Percentiles rank a stretch among this genome's conserved stretches.
Conservation (phyloP, 2,113 vertebrate species). For the Alosa alosa region DNA sequence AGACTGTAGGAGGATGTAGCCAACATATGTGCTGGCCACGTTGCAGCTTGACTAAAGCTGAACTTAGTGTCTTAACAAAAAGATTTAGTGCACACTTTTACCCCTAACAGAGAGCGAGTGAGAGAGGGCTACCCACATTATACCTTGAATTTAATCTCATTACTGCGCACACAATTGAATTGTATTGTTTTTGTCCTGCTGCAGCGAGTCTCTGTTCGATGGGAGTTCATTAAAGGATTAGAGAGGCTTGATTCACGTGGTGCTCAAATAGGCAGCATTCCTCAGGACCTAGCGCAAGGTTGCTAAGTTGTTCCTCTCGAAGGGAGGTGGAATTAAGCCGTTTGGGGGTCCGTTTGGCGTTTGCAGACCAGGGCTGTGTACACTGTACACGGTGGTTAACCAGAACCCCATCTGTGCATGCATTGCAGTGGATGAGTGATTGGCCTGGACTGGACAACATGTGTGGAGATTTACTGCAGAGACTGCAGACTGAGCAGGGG, state of each 20-base stretch:
- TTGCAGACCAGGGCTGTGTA: constrained; percentile 19
- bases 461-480: neutral
- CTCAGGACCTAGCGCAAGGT: neutral
- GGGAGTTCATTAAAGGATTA: constrained; percentile 45
- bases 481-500: neutral
- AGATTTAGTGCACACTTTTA: neutral
- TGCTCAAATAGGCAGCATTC: constrained; percentile 32
- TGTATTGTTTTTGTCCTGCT: constrained; percentile 50
- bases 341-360: neutral
- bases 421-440: neutral
- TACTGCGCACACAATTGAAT: constrained; percentile 40
- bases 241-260: constrained; percentile 33
- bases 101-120: neutral
- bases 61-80: constrained; percentile 2
- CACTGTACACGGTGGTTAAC: constrained; percentile 9
- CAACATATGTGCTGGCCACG: constrained; percentile 13
- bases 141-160: constrained; percentile 34
- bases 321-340: neutral
- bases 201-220: constrained; percentile 28
- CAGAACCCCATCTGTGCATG: constrained; percentile 26
- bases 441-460: neutral
- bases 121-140: neutral
- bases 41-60: neutral
- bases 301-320: constrained; percentile 24
- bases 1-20: neutral